Evolutionary conservation across 1,140 invertebrate genomes (phyloP), one percentile per base, ranked within the genome.

Genomic region (Drosophila busckii): DNA sequence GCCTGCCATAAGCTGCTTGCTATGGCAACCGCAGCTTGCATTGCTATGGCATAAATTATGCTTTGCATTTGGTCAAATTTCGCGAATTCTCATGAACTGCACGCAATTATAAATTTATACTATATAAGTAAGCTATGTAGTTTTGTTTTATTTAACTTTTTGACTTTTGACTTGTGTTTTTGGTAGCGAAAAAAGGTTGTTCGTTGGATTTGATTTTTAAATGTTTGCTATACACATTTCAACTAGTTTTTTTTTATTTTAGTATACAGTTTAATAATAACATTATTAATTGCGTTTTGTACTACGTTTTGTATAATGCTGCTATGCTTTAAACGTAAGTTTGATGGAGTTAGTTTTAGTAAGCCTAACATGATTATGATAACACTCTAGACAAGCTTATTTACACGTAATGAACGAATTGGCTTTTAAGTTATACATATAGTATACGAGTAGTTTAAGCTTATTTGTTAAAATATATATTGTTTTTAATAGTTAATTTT

Each of bases 101-200:
- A n/a, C n/a, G n/a, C n/a, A n/a, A n/a, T n/a, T n/a, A n/a, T n/a
- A n/a, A n/a, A n/a, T n/a, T n/a, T n/a, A n/a, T n/a, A n/a, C n/a
- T n/a, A n/a, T n/a, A n/a, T n/a, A n/a, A n/a, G n/a, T n/a, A n/a
- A n/a, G n/a, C n/a, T n/a, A n/a, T n/a, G n/a, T 45, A 63, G 49
- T 54, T 68, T 63, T 32, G 45, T 38, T 48, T 54, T 38, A 28
- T 55, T 58, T 22, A 37, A 38, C 37, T 50, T 52, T 70, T 64
- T 41, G 41, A 22, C 35, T 59, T 67, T 29, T 62, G 52, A 50
- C 45, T 42, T 58, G 22, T 9, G 45, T 41, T 54, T 48, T 64
- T 80, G 73, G 73, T 80, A 80, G 73, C 73, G 73, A 82, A 80
- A 80, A 82, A 80, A 80, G 73, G 73, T 80, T 62, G 37, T 58